Evolutionary conservation across 2,888 invertebrate genomes (phyloP).

Genomic region (Stomorhina lunata): DNA sequence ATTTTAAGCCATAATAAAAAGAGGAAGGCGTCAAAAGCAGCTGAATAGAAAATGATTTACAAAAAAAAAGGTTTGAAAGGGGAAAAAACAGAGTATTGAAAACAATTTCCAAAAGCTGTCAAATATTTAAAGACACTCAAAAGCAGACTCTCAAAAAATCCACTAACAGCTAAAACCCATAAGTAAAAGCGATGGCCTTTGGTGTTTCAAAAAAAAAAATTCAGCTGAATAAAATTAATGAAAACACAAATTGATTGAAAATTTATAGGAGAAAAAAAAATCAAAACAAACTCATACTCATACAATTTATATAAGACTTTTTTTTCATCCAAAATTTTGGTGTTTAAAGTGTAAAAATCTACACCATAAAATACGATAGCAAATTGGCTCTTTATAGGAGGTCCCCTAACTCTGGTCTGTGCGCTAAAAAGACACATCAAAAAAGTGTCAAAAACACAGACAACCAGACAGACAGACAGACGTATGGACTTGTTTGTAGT

Average conservation of each 20-base stretch:
- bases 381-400: conserved; percentile 55
- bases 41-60: not conserved
- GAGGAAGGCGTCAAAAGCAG: conserved; percentile 32
- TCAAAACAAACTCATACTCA: no score
- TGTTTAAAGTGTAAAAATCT: conserved; percentile 26
- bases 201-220: not conserved
- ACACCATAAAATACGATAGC: conserved; percentile 12
- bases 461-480: not conserved
- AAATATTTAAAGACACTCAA: conserved; percentile 11
- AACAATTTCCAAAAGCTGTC: conserved; percentile 36
- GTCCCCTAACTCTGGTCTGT: conserved; percentile 7
- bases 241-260: conserved; percentile 48
- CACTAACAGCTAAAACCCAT: not conserved
- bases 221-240: conserved; percentile 9
- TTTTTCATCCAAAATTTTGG: not conserved
- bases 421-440: conserved; percentile 39
- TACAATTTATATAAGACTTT: not conserved
- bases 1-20: not conserved
- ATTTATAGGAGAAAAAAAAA: not conserved
- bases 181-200: not conserved
- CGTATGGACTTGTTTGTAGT: no score
- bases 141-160: not conserved
- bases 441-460: conserved; percentile 41
- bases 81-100: not conserved
- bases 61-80: not conserved